Evolutionary conservation across 2,113 vertebrate species (phyloP).

Genomic region (Anolis carolinensis): DNA sequence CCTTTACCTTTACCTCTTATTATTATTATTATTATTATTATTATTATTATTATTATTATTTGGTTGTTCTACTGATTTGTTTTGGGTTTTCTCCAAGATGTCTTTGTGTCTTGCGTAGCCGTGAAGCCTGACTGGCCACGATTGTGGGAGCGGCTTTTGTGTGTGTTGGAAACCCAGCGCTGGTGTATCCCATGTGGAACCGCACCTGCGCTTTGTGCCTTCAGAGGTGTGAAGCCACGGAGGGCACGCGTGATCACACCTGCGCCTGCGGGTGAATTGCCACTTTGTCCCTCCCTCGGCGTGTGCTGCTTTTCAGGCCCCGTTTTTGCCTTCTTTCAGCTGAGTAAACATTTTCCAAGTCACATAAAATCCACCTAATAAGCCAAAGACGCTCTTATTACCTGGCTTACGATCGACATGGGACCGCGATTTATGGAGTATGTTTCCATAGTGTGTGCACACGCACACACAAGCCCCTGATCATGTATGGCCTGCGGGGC

Average conservation of each 20-base stretch:
- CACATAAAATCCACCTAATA: constrained; percentile 67
- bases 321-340: constrained; percentile 58
- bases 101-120: background rate
- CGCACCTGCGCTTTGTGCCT: constrained; percentile 49
- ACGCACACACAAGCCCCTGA: background rate
- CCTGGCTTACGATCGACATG: constrained; percentile 65
- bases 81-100: too few species aligned
- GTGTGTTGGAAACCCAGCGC: background rate
- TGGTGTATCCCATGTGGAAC: background rate
- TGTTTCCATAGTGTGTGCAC: constrained; percentile 46
- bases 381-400: constrained; percentile 51
- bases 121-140: background rate
- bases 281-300: constrained; percentile 41
- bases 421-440: constrained; percentile 65
- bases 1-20: too few species aligned
- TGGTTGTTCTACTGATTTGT: too few species aligned
- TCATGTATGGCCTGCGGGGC: constrained; percentile 53
- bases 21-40: too few species aligned
- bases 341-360: constrained; percentile 69
- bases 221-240: constrained; percentile 49
- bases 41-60: too few species aligned
- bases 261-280: constrained; percentile 42
- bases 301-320: constrained; percentile 61
- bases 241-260: constrained; percentile 34
- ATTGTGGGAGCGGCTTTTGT: background rate